These are phyloP conservation scores for Alcedo quadribrachys DNA, from an alignment of 2,797 vertebrate species.

Conservation along the genomic window DNA sequence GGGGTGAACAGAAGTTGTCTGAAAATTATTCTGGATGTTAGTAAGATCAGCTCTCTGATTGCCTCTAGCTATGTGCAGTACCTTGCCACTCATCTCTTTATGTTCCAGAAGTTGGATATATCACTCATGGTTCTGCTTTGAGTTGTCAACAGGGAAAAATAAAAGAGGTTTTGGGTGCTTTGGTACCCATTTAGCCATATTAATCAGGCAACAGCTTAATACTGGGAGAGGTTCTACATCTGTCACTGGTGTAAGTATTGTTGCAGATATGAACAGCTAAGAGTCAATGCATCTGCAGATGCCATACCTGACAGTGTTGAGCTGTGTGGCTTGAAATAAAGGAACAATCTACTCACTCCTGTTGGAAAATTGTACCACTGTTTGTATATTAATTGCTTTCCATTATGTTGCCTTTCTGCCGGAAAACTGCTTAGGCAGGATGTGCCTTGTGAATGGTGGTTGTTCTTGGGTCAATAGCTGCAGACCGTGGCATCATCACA, in stretches of 20 bases:
- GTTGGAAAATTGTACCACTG: background rate
- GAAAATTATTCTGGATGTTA: background rate
- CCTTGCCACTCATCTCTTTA: background rate
- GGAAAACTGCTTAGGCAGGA: background rate
- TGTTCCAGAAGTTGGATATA: background rate
- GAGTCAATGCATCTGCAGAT: fast-evolving
- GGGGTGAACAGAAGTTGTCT: background rate
- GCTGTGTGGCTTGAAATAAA: background rate
- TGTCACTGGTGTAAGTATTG: background rate
- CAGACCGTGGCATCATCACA: background rate
- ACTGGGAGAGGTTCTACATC: background rate
- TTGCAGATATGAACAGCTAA: background rate
- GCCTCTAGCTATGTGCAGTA: background rate
- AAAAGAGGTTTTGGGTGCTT: background rate
- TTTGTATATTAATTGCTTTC: background rate
- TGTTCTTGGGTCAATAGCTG: background rate
- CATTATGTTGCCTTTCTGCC: background rate
- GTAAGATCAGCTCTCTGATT: background rate
- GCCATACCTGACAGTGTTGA: background rate
- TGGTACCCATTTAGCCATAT: background rate
- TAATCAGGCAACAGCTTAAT: background rate
- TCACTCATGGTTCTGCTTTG: background rate
- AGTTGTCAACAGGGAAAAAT: background rate
- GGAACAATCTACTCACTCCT: background rate
- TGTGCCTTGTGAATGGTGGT: background rate